These are phyloP conservation scores for Cataglyphis hispanica DNA, from an alignment of 1,140 invertebrate genomes.

Conservation along the genomic window DNA sequence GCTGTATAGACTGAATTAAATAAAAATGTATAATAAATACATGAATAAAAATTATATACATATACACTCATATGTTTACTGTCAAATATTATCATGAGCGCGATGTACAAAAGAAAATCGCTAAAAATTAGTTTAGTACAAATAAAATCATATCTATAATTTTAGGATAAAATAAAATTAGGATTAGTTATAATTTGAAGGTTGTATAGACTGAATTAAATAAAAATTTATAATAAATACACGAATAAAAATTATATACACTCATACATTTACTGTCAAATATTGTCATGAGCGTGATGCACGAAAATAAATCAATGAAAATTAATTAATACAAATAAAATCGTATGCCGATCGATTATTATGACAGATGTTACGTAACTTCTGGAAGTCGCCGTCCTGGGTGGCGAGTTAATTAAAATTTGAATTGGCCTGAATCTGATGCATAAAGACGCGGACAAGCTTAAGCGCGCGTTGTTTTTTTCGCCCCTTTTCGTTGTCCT, in stretches of 20 bases:
- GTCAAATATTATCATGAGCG: not conserved
- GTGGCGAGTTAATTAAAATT: conserved; percentile 71
- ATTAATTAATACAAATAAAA: conserved; percentile 31
- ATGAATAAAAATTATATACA: not conserved
- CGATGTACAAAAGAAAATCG: conserved; percentile 1
- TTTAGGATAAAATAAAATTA: too few relatives aligned
- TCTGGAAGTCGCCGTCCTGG: conserved; percentile 49
- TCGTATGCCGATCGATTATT: not conserved
- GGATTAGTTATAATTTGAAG: not conserved
- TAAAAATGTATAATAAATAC: conserved; percentile 23
- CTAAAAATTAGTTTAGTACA: not conserved
- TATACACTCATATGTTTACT: not conserved
- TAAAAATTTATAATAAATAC: conserved; percentile 24
- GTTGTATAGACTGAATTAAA: not conserved
- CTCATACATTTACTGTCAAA: not conserved
- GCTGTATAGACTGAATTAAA: not conserved
- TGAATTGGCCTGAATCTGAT: conserved; percentile 69
- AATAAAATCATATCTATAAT: conserved; percentile 28
- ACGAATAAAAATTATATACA: not conserved
- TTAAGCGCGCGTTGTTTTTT: conserved; percentile 10
- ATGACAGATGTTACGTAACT: conserved; percentile 22
- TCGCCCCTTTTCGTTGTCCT: not conserved
- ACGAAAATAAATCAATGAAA: not conserved
- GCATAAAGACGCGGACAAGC: not conserved
- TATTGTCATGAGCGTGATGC: not conserved